These are phyloP conservation scores for Euleptes europaea DNA, from an alignment of 2,113 vertebrate genomes.

Conservation along the genomic window DNA sequence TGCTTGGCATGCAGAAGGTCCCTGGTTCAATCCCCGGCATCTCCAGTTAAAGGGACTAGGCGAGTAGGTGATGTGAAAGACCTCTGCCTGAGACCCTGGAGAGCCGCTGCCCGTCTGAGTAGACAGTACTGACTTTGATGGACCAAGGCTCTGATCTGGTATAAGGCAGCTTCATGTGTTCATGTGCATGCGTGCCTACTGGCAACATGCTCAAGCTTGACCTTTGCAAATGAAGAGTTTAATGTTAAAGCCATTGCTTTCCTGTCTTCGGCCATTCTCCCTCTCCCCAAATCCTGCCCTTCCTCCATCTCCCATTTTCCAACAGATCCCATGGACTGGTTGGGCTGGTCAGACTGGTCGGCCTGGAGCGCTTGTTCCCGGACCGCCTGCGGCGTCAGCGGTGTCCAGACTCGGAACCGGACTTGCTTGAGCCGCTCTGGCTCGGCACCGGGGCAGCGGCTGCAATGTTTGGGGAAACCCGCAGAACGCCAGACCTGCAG, in stretches of 20 bases:
- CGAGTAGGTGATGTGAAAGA: too few relatives aligned
- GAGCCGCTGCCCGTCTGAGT: too few relatives aligned
- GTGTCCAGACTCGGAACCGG: constrained; percentile 80
- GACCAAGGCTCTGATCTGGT: too few relatives aligned
- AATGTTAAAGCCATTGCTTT: neutral
- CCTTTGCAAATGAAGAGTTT: neutral
- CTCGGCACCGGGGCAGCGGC: constrained; percentile 57
- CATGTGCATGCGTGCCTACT: neutral
- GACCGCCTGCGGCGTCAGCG: constrained; percentile 73
- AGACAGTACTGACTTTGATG: too few relatives aligned
- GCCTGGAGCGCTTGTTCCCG: constrained; percentile 84
- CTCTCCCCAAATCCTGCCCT: neutral
- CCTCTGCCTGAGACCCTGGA: too few relatives aligned
- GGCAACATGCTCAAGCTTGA: neutral
- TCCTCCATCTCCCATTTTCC: too few relatives aligned
- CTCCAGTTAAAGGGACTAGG: too few relatives aligned
- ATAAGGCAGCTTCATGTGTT: too few relatives aligned
- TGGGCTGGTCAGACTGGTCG: constrained; percentile 81
- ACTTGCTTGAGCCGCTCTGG: constrained; percentile 75
- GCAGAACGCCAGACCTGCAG: constrained; percentile 78
- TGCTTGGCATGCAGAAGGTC: too few relatives aligned
- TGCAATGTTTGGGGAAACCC: constrained; percentile 81
- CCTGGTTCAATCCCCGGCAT: too few relatives aligned
- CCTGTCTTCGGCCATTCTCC: too few relatives aligned
- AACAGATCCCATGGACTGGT: neutral